Percentiles rank a stretch among this genome's conserved stretches.
Evolutionary conservation across 2,113 vertebrate genomes (phyloP).

Genomic region (Cepphus grylle): DNA sequence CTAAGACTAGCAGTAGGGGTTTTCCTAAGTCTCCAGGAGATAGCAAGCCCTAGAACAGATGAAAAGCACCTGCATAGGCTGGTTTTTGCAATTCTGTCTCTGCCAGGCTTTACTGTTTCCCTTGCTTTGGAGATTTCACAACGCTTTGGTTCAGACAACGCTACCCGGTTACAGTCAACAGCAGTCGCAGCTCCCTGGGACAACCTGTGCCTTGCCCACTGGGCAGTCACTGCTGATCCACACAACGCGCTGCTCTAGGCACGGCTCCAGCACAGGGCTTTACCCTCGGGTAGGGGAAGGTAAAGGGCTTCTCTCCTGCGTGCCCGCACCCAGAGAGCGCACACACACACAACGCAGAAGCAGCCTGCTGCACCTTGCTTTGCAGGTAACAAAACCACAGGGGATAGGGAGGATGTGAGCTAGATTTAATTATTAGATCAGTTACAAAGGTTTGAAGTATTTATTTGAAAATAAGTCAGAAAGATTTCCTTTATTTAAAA

Average conservation of each 20-base stretch:
- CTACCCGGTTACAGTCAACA: background rate
- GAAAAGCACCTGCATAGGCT: background rate
- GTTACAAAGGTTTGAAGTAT: background rate
- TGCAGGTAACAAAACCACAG: background rate
- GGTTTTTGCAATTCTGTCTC: background rate
- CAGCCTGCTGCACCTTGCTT: background rate
- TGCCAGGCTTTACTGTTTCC: background rate
- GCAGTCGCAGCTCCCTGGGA: background rate
- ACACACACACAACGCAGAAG: background rate
- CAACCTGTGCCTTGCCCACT: background rate
- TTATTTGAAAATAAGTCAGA: background rate
- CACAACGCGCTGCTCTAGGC: background rate
- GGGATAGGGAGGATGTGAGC: background rate
- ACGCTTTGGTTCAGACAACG: rapidly evolving
- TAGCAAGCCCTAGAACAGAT: background rate
- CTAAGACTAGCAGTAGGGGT: background rate
- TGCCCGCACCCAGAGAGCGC: background rate
- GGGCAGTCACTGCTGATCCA: background rate
- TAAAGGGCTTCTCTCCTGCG: background rate
- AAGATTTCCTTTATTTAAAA: background rate
- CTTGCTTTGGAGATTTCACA: background rate
- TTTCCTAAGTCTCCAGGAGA: background rate
- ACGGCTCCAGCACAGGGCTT: background rate
- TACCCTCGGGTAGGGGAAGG: background rate
- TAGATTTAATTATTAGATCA: background rate